Evolutionary conservation across 1,140 invertebrate species (phyloP).

Genomic region (Vanessa tameamea): DNA sequence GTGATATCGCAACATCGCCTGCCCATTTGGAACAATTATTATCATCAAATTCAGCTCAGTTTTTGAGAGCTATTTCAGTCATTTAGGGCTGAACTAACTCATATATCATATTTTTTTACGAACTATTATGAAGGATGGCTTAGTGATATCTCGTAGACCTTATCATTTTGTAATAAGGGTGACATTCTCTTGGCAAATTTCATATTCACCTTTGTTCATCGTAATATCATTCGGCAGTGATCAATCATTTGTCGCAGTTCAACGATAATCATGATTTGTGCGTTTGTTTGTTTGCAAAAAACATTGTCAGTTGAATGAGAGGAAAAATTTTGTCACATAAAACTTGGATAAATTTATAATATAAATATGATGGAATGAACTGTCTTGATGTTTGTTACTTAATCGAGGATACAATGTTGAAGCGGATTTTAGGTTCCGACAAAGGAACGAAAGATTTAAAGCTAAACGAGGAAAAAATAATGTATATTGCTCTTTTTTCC

Average conservation of each 20-base stretch:
- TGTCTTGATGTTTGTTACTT: constrained; percentile 29
- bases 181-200: constrained; percentile 21
- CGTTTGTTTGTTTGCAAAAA: constrained; percentile 57
- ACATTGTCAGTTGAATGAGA: constrained; percentile 48
- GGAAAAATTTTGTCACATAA: constrained; percentile 34
- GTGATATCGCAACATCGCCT: constrained; percentile 28
- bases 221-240: constrained; percentile 56
- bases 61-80: constrained; percentile 45
- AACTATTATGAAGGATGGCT: constrained; percentile 6
- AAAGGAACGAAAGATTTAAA: no score
- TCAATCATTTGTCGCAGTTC: constrained; percentile 63
- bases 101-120: constrained; percentile 46
- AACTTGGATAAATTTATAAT: constrained; percentile 36
- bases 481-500: no score
- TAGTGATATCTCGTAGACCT: constrained; percentile 15
- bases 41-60: constrained; percentile 42
- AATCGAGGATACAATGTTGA: constrained; percentile 17
- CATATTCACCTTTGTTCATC: constrained; percentile 39
- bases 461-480: no score
- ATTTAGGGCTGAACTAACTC: constrained; percentile 40
- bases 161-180: constrained; percentile 30
- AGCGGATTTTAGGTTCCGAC: background rate
- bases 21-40: constrained; percentile 38
- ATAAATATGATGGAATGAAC: constrained; percentile 27
- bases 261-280: constrained; percentile 65